phyloP scores from a whole-genome alignment of 2,797 vertebrate genomes.

The Anguilla megastoma region DNA sequence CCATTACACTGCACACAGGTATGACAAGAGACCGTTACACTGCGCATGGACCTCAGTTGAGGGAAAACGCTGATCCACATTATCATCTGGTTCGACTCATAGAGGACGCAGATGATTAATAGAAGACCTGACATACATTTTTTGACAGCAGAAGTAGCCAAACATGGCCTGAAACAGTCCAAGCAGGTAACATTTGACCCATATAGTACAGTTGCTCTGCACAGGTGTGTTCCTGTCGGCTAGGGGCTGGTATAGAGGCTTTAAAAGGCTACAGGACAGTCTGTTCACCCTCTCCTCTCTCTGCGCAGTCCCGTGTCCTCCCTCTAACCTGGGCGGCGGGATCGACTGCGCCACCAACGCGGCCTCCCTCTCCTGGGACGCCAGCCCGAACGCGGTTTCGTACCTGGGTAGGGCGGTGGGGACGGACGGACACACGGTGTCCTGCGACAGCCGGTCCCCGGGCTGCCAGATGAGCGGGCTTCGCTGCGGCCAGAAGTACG shows the following conservation, averaged over 20 bases:
- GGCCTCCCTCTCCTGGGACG: conserved; percentile 60
- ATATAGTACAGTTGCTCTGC: neutral
- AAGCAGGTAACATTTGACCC: neutral
- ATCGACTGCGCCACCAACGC: conserved; percentile 61
- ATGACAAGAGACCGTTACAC: neutral
- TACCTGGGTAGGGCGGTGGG: conserved; percentile 65
- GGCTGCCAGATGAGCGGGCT: conserved; percentile 61
- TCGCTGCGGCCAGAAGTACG: conserved; percentile 68
- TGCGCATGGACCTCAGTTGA: too few species aligned
- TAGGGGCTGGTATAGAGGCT: neutral
- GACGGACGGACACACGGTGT: conserved; percentile 54
- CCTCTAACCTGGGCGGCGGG: conserved; percentile 53
- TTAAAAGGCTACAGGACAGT: neutral
- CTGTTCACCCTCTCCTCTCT: neutral
- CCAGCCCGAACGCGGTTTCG: conserved; percentile 61
- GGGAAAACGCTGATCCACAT: too few species aligned
- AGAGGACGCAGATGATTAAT: neutral
- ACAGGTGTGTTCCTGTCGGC: neutral
- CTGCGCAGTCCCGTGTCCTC: conserved; percentile 70
- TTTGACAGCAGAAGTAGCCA: neutral
- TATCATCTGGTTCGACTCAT: neutral
- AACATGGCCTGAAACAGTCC: neutral
- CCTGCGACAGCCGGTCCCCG: conserved; percentile 45
- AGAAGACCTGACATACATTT: neutral
- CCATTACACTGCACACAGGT: too few species aligned